Evolutionary conservation across 2,888 invertebrate species (phyloP), one percentile per base, ranked within the genome.

Genomic region (Diogma glabrata): DNA sequence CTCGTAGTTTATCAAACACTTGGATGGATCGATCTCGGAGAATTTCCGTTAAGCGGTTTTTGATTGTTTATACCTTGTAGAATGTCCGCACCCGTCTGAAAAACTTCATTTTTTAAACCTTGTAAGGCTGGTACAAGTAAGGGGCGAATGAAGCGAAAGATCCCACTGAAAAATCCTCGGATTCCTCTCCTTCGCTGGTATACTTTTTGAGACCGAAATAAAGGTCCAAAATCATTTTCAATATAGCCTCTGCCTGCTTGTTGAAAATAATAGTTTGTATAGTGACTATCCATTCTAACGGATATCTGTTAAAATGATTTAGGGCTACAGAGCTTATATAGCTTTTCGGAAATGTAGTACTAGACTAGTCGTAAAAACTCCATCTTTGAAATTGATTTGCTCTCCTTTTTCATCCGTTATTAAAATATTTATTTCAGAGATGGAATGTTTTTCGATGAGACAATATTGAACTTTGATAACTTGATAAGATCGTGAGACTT

Each of bases 101-200:
- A 9, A 16, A 16, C 38, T 38, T 38, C 38, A 16, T 38, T 38
- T 38, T 38, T 38, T 38, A 38, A 38, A 38, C n/a, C n/a, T 38
- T 14, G 38, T 16, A 38, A 9, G 14, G 16, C 38, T 16, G 38
- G 17, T n/a, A 9, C 9, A 16, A 38, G 9, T 38, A 38, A 38
- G 14, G 38, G 38, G 14, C 17, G 14, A 9, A 38, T 4, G 17
- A 16, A 38, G 14, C 38, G n/a, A 38, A 38, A 38, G 14, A 38
- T n/a, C 9, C 38, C 17, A 9, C 38, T 38, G 17, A 38, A 38
- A 38, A 38, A 38, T 5, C 38, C 38, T 16, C 38, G 16, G 17
- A 38, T 16, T 7, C 38, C 38, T 38, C 17, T 38, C n/a, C 38
- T 17, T 38, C 17, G 14, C 17, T 38, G 38, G 17, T 38, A 38